Evolutionary conservation across 2,797 vertebrate genomes (phyloP).

Genomic region (Chaetodon trifasciatus): DNA sequence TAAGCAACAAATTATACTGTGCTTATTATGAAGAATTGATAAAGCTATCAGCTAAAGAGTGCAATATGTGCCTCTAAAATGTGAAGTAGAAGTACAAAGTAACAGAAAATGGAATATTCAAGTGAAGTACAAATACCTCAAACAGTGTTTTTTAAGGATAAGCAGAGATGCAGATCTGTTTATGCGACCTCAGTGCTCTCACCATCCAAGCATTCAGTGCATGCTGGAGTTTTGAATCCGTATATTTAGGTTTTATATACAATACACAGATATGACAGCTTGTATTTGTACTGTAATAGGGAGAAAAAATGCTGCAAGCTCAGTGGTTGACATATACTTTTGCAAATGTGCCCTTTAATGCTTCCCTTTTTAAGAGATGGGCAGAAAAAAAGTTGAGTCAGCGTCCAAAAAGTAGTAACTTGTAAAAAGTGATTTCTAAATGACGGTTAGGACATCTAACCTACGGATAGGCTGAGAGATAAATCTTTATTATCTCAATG

Average conservation of each 20-base stretch:
- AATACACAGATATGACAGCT: neutral
- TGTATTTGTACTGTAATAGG: neutral
- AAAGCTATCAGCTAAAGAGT: too few species aligned
- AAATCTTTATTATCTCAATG: neutral
- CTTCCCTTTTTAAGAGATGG: neutral
- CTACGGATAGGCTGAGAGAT: neutral
- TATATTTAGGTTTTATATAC: neutral
- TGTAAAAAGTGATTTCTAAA: neutral
- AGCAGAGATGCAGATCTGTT: too few species aligned
- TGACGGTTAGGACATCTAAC: neutral
- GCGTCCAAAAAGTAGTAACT: neutral
- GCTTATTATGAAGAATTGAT: too few species aligned
- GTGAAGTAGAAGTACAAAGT: too few species aligned
- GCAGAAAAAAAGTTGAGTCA: neutral
- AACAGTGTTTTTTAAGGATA: too few species aligned
- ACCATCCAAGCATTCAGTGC: neutral
- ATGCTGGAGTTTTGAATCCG: neutral
- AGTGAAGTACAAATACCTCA: too few species aligned
- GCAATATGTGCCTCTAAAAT: too few species aligned
- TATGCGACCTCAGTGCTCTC: too few species aligned
- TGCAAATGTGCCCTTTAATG: neutral
- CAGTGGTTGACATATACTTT: neutral
- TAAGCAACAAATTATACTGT: too few species aligned
- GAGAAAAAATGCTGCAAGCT: neutral
- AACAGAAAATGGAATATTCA: too few species aligned